Percentiles rank a stretch among this genome's conserved stretches.
Evolutionary conservation across 1,140 invertebrate species (phyloP).

Genomic region (Drosophila nikananu): DNA sequence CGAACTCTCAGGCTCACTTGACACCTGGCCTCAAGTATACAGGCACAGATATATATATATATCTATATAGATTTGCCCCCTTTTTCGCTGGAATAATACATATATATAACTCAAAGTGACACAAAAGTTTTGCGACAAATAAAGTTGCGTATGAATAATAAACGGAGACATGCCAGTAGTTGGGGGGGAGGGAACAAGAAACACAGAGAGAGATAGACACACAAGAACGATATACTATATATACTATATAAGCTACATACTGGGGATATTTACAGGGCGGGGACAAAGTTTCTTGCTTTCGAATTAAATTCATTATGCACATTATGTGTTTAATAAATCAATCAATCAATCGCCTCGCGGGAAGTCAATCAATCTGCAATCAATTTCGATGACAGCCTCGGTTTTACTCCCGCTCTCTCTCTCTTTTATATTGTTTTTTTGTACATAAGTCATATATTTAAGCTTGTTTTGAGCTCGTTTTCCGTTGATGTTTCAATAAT

Average conservation of each 20-base stretch:
- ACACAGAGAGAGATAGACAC: constrained; percentile 23
- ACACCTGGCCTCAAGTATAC: constrained; percentile 53
- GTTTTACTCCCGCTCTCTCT: constrained; percentile 3
- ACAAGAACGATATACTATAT: constrained; percentile 30
- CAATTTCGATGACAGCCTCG: constrained; percentile 58
- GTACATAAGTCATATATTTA: constrained; percentile 34
- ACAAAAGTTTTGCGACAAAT: constrained; percentile 55
- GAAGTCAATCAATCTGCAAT: constrained; percentile 66
- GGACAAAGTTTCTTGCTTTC: constrained; percentile 23
- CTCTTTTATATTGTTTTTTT: constrained; percentile 31
- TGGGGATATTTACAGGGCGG: constrained; percentile 23
- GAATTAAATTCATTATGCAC: constrained; percentile 62
- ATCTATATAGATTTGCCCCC: constrained; percentile 5
- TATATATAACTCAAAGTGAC: constrained; percentile 60
- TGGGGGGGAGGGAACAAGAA: constrained; percentile 5
- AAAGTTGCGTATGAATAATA: constrained; percentile 75
- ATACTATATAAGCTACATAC: constrained; percentile 12
- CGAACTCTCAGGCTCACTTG: constrained; percentile 71
- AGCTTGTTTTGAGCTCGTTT: constrained; percentile 39
- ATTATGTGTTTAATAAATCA: constrained; percentile 55
- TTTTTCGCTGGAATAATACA: constrained; percentile 4
- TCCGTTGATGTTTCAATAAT: constrained; percentile 15
- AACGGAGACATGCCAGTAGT: constrained; percentile 47
- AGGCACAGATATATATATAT: background rate
- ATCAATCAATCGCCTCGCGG: constrained; percentile 63